Evolutionary conservation across 2,113 vertebrate species (phyloP), one percentile per base, ranked within the genome.

Genomic region (Tragulus kanchil): DNA sequence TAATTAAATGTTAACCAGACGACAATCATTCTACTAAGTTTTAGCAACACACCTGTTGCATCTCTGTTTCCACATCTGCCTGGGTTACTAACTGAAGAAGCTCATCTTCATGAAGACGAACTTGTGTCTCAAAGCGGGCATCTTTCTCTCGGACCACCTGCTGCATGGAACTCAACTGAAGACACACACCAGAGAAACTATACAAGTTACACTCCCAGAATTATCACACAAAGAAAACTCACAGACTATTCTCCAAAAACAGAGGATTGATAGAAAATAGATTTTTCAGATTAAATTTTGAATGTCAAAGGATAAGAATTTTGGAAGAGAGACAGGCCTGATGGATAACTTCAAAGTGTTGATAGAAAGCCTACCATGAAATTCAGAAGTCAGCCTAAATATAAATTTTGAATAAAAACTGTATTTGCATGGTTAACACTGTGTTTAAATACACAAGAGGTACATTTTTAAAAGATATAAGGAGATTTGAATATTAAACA

Each of bases 81-180:
- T 98, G 98, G 8, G 98, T 59, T 6, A 95, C 98, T 96, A 97
- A 89, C 85, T 93, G 98, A 82, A 99, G 97, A 89, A 99, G 98
- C 98, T 99, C 99, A 83, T 99, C 99, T 96, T 99, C 99, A 48
- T 99, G 99, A 97, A 98, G 99, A 93, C 98, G 99, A 95, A 98
- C 98, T 93, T 99, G 99, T 69, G 99, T 99, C 96, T 99, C 98
- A 95, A 99, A 99, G 50, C 99, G 98, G 62, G 99, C 97, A n/a
- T 99, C 99, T 98, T 99, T 99, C 97, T 99, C 99, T 91, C 96
- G 98, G 90, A 99, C 98, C 86, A 99, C 99, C 61, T 98, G 98
- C 97, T 99, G 99, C 94, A 99, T 98, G 59, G 98, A 98, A 92
- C 65, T 97, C 97, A 99, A 95, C 99, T 99, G 97, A 92, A 98